Base-by-base conservation (phyloP, 2,113 vertebrate species). In the Acrocephalus arundinaceus region DNA sequence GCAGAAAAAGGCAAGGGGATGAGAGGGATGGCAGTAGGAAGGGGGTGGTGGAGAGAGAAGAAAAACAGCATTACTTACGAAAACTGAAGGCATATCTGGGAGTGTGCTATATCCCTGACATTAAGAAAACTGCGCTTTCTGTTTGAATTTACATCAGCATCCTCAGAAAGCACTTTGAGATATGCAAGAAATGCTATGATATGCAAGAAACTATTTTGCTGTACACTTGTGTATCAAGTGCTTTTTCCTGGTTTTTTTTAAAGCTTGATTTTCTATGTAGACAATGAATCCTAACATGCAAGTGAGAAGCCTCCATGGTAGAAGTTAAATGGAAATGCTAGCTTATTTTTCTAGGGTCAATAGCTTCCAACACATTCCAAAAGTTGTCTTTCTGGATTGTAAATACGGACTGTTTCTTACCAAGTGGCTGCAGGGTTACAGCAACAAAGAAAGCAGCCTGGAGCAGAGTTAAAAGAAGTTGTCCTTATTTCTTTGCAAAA, bases 401-500 rank as follows among this genome's bases (percentile, higher is more conserved):
- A 77, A 59, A 79, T 62, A 87, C 2, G 1, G 49, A 61, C 21
- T 18, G 22, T 87, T 85, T 73, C 35, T 55, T 54, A 49, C 7
- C 15, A 24, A 58, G 30, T 25, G 11, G 18, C 28, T 90, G 68
- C 59, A 89, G 65, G 61, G 30, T 46, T 75, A 84, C 35, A 13
- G 30, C 52, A 66, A 80, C 43, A 89, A 68, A 55, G 45, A 88
- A 91, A 86, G 35, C 12, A 68, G 66, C 49, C 41, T 61, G 30
- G 13, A 85, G 67, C 41, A 58, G 16, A 68, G 14, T 55, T 76
- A 33, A 59, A 67, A 67, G 24, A 78, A 66, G 41, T n/a, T 90
- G 48, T 84, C 72, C 45, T 79, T 91, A 85, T 49, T 81, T 92
- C 49, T 92, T 95, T 95, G 45, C 65, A 76, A 90, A 83, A 35